These are phyloP conservation scores for Uloborus plumipes DNA, from an alignment of 2,888 invertebrate genomes.

Conservation along the genomic window DNA sequence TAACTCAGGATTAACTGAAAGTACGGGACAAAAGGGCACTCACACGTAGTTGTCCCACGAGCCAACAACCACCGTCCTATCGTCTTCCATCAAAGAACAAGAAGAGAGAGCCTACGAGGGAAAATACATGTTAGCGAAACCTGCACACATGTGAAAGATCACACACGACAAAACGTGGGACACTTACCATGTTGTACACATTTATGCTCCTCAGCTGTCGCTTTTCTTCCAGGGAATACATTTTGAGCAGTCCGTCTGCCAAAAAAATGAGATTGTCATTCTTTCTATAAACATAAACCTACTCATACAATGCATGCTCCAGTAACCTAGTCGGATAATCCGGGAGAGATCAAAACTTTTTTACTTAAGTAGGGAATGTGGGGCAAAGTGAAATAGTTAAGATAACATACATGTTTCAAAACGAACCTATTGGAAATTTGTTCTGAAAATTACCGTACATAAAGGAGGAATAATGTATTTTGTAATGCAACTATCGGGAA, in stretches of 20 bases:
- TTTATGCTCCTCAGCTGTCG: slow-evolving; percentile 70
- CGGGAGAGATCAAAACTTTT: too few relatives aligned
- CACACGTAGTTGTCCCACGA: slow-evolving; percentile 90
- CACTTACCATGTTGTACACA: slow-evolving; percentile 70
- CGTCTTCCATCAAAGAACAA: slow-evolving; percentile 79
- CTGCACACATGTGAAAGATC: too few relatives aligned
- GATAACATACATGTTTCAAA: too few relatives aligned
- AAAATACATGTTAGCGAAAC: neutral
- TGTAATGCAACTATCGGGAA: too few relatives aligned
- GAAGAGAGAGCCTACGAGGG: slow-evolving; percentile 78
- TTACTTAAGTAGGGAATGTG: too few relatives aligned
- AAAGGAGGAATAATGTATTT: too few relatives aligned
- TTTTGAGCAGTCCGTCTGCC: slow-evolving; percentile 83
- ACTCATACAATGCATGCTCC: too few relatives aligned
- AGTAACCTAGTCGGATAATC: too few relatives aligned
- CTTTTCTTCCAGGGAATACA: slow-evolving; percentile 75
- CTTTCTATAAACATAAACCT: too few relatives aligned
- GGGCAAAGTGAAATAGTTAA: too few relatives aligned
- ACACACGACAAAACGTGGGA: neutral
- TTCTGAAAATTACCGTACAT: too few relatives aligned
- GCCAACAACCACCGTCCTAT: slow-evolving; percentile 80
- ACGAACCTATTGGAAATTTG: too few relatives aligned
- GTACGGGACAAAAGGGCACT: slow-evolving; percentile 69
- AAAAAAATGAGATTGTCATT: neutral
- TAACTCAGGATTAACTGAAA: neutral